A percentile compares a stretch with the other conserved stretches of the same genome.
Evolutionary conservation across 1,140 invertebrate genomes (phyloP).

Genomic region (Phthorimaea operculella): DNA sequence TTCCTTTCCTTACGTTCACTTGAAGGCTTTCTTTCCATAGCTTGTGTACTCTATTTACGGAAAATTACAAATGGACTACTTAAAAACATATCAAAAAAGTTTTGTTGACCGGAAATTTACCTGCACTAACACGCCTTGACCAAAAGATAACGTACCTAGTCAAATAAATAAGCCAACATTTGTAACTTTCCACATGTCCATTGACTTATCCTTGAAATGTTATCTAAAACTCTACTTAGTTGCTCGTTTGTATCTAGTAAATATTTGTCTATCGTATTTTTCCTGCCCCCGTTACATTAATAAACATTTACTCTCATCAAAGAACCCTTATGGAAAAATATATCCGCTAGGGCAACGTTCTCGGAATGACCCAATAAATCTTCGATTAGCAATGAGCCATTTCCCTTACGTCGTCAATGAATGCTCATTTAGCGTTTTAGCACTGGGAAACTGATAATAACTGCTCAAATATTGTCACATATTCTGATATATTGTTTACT

Average conservation of each 20-base stretch:
- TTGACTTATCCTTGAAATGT: background rate
- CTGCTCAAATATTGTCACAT: too few species aligned
- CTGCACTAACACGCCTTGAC: too few species aligned
- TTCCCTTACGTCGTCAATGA: background rate
- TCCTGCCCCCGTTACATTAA: background rate
- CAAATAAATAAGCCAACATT: background rate
- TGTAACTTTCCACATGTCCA: constrained; percentile 1
- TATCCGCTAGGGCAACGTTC: too few species aligned
- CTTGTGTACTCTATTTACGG: too few species aligned
- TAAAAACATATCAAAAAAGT: too few species aligned
- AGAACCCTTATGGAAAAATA: background rate
- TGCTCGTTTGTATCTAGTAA: background rate
- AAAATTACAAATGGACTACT: too few species aligned
- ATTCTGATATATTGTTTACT: too few species aligned
- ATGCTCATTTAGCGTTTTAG: background rate
- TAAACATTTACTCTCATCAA: background rate
- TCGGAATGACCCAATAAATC: background rate
- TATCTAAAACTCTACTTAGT: background rate
- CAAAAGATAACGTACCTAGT: too few species aligned
- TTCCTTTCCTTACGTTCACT: background rate
- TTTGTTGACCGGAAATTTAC: too few species aligned
- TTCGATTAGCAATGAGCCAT: background rate
- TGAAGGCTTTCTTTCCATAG: background rate
- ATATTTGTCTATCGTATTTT: background rate
- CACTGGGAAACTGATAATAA: too few species aligned